Base-by-base conservation (phyloP, 2,888 invertebrate species). In the Drosophila mulleri region DNA sequence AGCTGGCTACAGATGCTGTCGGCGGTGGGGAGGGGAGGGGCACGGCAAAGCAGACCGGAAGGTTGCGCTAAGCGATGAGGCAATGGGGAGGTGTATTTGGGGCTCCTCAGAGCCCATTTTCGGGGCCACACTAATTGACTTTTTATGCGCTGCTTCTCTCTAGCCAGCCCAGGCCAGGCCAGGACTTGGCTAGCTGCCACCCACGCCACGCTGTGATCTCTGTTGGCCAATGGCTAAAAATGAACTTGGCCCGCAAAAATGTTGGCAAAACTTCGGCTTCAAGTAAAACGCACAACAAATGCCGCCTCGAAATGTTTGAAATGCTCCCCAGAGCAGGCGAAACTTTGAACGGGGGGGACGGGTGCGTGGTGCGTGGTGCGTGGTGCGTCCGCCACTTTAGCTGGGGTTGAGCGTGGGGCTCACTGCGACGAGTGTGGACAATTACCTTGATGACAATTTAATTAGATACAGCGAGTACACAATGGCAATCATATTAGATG, bases 41-140 rank as follows among this genome's bases (percentile, higher is more conserved):
- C 18, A 12, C 6, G 39, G 2, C n/a, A 26, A 3, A 32, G 12
- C 4, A 20, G 20, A 1, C 20, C 20, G 37, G 20, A 37, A 37
- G 35, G 52, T 18, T 20, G 35, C 0, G 20, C 52, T 20, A 20
- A 35, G 52, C 29, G 6, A 5, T 29, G 37, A 5, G 23, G 23
- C 45, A 11, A 29, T 39, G 39, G 52, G 18, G 23, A 45, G 12
- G 41, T 14, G 23, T 41, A 37, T 23, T 12, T 29, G 48, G 29
- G 29, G 44, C 61, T 37, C 47, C 58, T 78, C 59, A 26, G 26
- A 37, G 50, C 66, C 56, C 44, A 57, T 44, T 44, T 56, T 47
- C 44, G 45, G 52, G 35, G 37, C 54, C 54, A 54, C 60, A 80
- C 80, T 80, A 77, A 77, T 77, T 77, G 76, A 77, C 80, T 77